phyloP scores from a whole-genome alignment of 2,888 invertebrate species.

The Phortica magna region DNA sequence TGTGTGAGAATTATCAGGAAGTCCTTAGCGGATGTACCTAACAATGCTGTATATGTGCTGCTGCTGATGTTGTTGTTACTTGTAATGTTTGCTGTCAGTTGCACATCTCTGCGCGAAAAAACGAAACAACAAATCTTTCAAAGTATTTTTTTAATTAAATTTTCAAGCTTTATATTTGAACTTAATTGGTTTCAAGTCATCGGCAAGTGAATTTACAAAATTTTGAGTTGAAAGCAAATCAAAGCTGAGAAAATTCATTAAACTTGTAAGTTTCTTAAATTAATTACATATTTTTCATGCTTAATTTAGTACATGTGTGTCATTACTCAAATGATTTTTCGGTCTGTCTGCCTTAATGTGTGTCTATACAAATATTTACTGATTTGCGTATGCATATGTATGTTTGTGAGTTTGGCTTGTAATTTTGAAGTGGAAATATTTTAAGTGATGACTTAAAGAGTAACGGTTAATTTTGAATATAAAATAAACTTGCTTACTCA shows the following conservation, averaged over 20 bases:
- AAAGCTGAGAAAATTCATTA: constrained; percentile 5
- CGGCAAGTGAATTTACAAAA: not conserved
- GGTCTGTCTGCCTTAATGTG: not conserved
- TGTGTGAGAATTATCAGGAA: not conserved
- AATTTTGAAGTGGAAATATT: not conserved
- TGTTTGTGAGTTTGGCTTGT: not conserved
- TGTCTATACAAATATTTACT: not conserved
- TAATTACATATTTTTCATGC: constrained; percentile 37
- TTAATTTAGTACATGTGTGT: constrained; percentile 31
- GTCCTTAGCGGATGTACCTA: not conserved
- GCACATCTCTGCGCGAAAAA: not conserved
- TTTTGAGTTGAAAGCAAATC: not conserved
- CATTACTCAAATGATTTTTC: not conserved
- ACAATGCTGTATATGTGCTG: constrained; percentile 2
- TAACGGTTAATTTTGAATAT: too few species aligned
- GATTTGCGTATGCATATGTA: not conserved
- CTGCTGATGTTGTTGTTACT: not conserved
- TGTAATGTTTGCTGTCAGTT: not conserved
- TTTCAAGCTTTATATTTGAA: constrained; percentile 12
- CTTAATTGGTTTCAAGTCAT: constrained; percentile 15
- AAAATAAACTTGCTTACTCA: too few species aligned
- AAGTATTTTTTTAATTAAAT: constrained; percentile 26
- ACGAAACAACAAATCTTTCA: not conserved
- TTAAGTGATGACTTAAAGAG: too few species aligned
- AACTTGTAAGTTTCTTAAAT: constrained; percentile 30